These are phyloP conservation scores for Oncorhynchus gorbuscha DNA, from an alignment of 2,113 vertebrate genomes.

Conservation along the genomic window DNA sequence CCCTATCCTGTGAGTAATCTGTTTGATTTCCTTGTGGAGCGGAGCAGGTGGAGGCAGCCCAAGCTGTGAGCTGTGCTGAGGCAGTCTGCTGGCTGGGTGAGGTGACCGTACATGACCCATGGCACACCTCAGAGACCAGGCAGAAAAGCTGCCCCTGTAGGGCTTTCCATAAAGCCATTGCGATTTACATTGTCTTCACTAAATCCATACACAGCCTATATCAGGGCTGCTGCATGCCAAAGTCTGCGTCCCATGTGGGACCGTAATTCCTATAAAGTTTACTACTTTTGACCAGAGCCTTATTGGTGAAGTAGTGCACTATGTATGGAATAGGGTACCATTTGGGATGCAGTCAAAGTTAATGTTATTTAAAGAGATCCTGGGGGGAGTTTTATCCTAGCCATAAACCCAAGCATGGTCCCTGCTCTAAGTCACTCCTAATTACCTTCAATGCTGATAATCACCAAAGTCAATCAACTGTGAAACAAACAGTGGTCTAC, in stretches of 20 bases:
- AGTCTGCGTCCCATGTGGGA: too few species aligned
- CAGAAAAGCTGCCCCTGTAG: conserved; percentile 15
- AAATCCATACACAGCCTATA: background rate
- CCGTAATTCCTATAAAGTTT: too few species aligned
- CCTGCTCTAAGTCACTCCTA: conserved; percentile 53
- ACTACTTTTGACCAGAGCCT: too few species aligned
- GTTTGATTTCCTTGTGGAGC: background rate
- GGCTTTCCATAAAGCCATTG: conserved; percentile 16
- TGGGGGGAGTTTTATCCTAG: conserved; percentile 46
- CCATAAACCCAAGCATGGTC: conserved; percentile 47
- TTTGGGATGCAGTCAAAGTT: conserved; percentile 23
- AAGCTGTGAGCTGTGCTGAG: background rate
- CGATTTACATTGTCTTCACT: conserved; percentile 41
- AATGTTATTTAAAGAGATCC: conserved; percentile 54
- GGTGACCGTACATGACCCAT: conserved; percentile 15
- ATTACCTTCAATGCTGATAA: conserved; percentile 39
- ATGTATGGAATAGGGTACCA: background rate
- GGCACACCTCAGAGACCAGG: conserved; percentile 24
- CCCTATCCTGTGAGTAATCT: conserved; percentile 21
- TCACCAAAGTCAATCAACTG: conserved; percentile 34
- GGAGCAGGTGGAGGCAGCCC: background rate
- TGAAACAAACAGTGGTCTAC: too few species aligned
- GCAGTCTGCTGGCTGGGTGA: background rate
- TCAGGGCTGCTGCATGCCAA: background rate
- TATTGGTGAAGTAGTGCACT: too few species aligned